Evolutionary conservation across 1,140 invertebrate species (phyloP).

Genomic region (Tetragnatha versicolor): DNA sequence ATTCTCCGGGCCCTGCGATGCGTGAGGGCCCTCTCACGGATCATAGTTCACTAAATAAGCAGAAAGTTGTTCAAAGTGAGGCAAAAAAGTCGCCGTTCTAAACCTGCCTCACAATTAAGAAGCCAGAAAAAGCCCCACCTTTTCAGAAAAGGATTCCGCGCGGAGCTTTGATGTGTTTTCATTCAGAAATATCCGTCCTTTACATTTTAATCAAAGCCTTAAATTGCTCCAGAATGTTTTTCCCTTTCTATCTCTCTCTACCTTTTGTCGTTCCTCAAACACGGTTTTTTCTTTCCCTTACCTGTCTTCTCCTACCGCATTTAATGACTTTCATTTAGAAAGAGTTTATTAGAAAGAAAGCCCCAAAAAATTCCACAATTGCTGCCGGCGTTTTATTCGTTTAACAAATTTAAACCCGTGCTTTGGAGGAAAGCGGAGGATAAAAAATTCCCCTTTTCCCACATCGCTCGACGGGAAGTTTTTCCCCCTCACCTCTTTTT

Average conservation of each 20-base stretch:
- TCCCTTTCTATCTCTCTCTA: neutral
- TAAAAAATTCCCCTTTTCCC: neutral
- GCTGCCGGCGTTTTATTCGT: slow-evolving; percentile 39
- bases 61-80: slow-evolving; percentile 29
- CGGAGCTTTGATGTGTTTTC: slow-evolving; percentile 20
- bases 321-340: slow-evolving; percentile 46
- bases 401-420: slow-evolving; percentile 42
- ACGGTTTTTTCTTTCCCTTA: neutral
- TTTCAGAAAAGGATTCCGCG: neutral
- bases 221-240: slow-evolving; percentile 42
- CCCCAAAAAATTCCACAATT: slow-evolving; percentile 21
- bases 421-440: neutral
- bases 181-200: slow-evolving; percentile 38
- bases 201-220: slow-evolving; percentile 47
- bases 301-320: neutral
- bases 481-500: neutral
- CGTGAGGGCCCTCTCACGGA: slow-evolving; percentile 5
- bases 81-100: neutral
- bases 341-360: slow-evolving; percentile 14
- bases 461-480: neutral
- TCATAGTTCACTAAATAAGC: slow-evolving; percentile 44
- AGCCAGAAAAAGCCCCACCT: slow-evolving; percentile 33
- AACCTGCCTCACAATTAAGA: slow-evolving; percentile 27
- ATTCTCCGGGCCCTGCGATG: neutral
- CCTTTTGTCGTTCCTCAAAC: slow-evolving; percentile 25